Base-by-base conservation (phyloP, 2,888 invertebrate genomes). In the Mamestra brassicae region DNA sequence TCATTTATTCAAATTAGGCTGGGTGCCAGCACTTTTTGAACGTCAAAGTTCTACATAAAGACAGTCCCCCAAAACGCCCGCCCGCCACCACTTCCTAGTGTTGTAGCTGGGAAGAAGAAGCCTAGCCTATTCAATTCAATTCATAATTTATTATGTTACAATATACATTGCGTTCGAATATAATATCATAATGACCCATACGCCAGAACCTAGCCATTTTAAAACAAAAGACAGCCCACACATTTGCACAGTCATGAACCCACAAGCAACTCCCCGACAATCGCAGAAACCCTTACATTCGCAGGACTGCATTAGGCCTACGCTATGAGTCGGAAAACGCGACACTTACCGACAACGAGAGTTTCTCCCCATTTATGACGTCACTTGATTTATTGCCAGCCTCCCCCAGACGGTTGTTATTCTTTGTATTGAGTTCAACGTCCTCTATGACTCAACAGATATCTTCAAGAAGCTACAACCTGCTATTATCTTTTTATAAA, bases 291-390 rank as follows among this genome's bases (percentile, higher is more conserved):
- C 82, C 74, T 80, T 79, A 74, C 72, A 85, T 82, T 85, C 73
- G 67, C 67, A 74, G 61, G 81, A 88, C 86, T 89, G 84, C 89
- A 89, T 89, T 89, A 89, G 84, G 78, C 75, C 83, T 81, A 88
- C 89, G 89, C 83, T 90, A 91, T 91, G 91, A 91, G 87, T 90
- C 89, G 92, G 91, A 91, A 91, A 91, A 91, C 89, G 92, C 90
- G 91, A 91, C 92, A 91, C 91, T 91, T 91, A 90, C 90, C 81
- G 81, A 84, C 81, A 82, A 84, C 68, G 81, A 84, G 81, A 84
- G 71, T 84, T 86, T 85, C 89, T 90, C 86, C 90, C 90, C 89
- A 91, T 91, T 90, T 91, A 91, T 91, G 91, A 91, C 90, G 89
- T 89, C 87, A 88, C 86, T 88, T 91, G 91, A 91, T 91, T 91